These are phyloP conservation scores for Aphis gossypii DNA, from an alignment of 1,140 invertebrate species.

Conservation along the genomic window DNA sequence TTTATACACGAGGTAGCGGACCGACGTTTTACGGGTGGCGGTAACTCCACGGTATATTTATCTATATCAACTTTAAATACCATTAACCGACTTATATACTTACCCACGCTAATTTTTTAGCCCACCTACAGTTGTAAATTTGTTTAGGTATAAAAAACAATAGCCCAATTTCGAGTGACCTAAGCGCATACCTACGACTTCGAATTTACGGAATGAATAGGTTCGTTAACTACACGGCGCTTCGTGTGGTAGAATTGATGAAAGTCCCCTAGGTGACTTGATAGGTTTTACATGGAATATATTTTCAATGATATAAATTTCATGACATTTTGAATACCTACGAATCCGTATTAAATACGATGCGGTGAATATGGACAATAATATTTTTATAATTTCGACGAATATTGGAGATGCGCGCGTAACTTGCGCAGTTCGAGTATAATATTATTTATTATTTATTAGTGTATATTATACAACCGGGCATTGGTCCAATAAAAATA, in stretches of 20 bases:
- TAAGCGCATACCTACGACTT: not conserved
- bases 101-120: not conserved
- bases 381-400: not conserved
- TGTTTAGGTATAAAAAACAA: not conserved
- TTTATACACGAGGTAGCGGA: not conserved
- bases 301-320: not conserved
- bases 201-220: not conserved
- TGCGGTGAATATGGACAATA: not conserved
- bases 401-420: not conserved
- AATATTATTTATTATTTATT: not conserved
- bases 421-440: not conserved
- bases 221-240: not conserved
- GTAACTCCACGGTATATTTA: too few species aligned
- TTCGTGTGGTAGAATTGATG: not conserved
- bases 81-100: too few species aligned
- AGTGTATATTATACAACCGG: not conserved
- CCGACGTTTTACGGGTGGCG: too few species aligned
- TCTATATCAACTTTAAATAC: too few species aligned
- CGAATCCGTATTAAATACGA: not conserved
- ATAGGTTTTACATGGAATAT: not conserved
- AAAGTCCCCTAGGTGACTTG: not conserved
- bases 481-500: slow-evolving; percentile 4
- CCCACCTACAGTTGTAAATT: not conserved
- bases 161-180: not conserved
- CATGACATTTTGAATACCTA: not conserved